Percentiles rank a stretch among this genome's conserved stretches.
Evolutionary conservation across 1,140 invertebrate species (phyloP).

Genomic region (Microplitis mediator): DNA sequence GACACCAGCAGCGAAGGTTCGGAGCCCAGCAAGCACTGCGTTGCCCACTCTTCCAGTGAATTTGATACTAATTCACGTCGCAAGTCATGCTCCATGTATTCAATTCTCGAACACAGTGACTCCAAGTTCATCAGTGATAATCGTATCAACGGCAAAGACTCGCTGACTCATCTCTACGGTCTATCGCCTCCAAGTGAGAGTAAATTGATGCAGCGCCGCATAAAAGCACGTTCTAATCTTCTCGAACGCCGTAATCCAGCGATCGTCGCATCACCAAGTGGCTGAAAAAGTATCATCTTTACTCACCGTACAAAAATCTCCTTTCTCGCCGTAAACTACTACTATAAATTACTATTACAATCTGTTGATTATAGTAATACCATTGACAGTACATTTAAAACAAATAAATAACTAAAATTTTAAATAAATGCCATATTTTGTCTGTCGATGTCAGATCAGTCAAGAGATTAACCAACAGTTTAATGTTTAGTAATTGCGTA

Average conservation of each 20-base stretch:
- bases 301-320: neutral
- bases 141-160: constrained; percentile 48
- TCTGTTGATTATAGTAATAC: neutral
- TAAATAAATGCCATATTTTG: neutral
- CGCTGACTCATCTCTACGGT: constrained; percentile 67
- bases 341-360: neutral
- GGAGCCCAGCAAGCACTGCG: constrained; percentile 51
- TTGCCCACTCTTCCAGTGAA: constrained; percentile 54
- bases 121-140: constrained; percentile 48
- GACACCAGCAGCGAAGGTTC: constrained; percentile 58
- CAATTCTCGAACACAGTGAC: constrained; percentile 44
- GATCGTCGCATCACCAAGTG: constrained; percentile 58
- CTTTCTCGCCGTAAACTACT: neutral
- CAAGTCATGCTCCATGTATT: constrained; percentile 45
- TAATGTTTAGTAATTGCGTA: no score
- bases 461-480: no score
- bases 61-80: constrained; percentile 42
- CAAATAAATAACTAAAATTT: neutral
- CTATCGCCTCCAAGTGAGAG: constrained; percentile 86
- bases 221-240: constrained; percentile 60
- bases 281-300: constrained; percentile 36
- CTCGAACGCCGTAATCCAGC: constrained; percentile 47
- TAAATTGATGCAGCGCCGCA: constrained; percentile 78
- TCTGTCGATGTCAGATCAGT: neutral
- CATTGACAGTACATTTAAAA: neutral